These are phyloP conservation scores for Nomada ruficornis DNA, from an alignment of 2,888 invertebrate species.

Conservation along the genomic window DNA sequence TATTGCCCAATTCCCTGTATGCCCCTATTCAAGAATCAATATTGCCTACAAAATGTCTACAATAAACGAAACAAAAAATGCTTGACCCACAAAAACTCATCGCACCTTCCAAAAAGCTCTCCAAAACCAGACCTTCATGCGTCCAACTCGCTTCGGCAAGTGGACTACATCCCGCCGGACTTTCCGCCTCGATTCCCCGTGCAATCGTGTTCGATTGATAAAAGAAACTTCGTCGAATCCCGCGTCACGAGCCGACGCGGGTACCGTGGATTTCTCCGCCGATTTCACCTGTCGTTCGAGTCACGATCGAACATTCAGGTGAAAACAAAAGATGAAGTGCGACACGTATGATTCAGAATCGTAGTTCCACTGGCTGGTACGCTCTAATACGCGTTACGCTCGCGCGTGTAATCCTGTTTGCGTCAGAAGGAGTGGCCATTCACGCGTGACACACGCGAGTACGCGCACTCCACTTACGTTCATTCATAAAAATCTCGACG, in stretches of 20 bases:
- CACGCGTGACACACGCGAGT: slow-evolving; percentile 66
- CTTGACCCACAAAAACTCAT: too few species aligned
- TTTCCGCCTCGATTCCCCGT: too few species aligned
- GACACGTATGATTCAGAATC: slow-evolving; percentile 55
- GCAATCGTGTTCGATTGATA: too few species aligned
- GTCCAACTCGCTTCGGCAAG: too few species aligned
- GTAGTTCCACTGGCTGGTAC: background rate
- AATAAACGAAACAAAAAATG: too few species aligned
- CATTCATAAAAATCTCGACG: slow-evolving; percentile 71
- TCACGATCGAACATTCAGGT: slow-evolving; percentile 46
- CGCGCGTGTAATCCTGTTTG: slow-evolving; percentile 23
- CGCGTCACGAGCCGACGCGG: background rate
- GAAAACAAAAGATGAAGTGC: background rate
- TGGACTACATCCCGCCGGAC: too few species aligned
- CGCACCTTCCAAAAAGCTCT: too few species aligned
- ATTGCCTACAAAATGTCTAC: too few species aligned
- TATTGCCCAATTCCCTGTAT: too few species aligned
- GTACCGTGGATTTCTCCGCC: slow-evolving; percentile 30
- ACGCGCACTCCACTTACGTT: slow-evolving; percentile 58
- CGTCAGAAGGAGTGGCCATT: slow-evolving; percentile 57
- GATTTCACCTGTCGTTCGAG: slow-evolving; percentile 24
- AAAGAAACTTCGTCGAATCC: background rate
- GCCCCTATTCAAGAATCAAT: too few species aligned
- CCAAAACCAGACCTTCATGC: too few species aligned
- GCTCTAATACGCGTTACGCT: background rate